phyloP scores from a whole-genome alignment of 2,113 vertebrate genomes.

The Siniperca chuatsi region DNA sequence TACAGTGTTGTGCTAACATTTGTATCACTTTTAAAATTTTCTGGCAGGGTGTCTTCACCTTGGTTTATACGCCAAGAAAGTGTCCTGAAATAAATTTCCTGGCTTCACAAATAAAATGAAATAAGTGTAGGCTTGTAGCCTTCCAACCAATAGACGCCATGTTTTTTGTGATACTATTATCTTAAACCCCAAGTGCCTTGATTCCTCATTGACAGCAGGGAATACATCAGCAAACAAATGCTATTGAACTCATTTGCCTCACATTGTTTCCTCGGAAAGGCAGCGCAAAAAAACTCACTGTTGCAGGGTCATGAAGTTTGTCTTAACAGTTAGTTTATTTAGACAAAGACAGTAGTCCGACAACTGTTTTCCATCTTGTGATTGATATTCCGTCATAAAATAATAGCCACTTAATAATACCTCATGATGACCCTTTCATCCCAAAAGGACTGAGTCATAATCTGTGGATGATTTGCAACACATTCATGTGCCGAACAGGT shows the following conservation, averaged over 20 bases:
- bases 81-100: background rate
- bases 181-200: background rate
- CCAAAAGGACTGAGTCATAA: background rate
- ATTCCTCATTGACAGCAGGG: background rate
- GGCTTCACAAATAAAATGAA: background rate
- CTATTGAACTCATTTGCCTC: background rate
- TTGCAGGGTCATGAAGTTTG: background rate
- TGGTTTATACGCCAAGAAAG: background rate
- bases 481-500: background rate
- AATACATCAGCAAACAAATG: background rate
- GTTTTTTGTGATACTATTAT: background rate
- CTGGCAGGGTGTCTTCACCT: background rate
- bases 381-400: slow-evolving; percentile 4
- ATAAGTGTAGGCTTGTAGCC: background rate
- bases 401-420: background rate
- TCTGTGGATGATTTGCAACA: slow-evolving; percentile 23
- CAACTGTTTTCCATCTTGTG: background rate
- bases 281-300: background rate
- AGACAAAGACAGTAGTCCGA: background rate
- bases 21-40: background rate
- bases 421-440: background rate
- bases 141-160: background rate
- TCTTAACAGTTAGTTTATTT: background rate
- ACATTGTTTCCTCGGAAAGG: background rate
- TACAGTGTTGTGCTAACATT: background rate